Evolutionary conservation across 2,113 vertebrate species (phyloP).

Genomic region (Salvelinus sp.): DNA sequence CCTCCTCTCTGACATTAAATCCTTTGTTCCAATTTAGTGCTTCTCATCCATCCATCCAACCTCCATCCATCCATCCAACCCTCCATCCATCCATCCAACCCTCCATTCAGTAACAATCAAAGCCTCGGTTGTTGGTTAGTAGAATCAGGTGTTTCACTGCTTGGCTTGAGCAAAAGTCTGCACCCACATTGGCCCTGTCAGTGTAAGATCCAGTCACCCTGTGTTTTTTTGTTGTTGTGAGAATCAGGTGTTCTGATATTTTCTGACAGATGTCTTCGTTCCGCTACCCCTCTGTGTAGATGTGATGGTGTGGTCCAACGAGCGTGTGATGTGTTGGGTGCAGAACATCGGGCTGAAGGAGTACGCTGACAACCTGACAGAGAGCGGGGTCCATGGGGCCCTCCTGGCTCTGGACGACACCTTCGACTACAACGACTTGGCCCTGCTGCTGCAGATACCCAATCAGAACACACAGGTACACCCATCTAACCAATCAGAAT

Average conservation of each 20-base stretch:
- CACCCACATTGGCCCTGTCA: too few relatives aligned
- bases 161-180: too few relatives aligned
- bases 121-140: too few relatives aligned
- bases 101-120: too few relatives aligned
- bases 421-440: constrained; percentile 89
- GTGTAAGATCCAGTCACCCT: background rate
- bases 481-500: background rate
- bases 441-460: constrained; percentile 89
- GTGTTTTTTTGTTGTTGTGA: background rate
- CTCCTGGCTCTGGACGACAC: constrained; percentile 89
- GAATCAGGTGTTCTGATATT: constrained; percentile 14
- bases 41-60: too few relatives aligned
- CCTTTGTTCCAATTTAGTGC: background rate
- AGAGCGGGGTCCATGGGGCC: constrained; percentile 90
- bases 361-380: constrained; percentile 85
- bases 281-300: constrained; percentile 62
- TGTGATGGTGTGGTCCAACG: constrained; percentile 95
- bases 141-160: too few relatives aligned
- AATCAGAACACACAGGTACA: constrained; percentile 88
- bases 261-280: background rate
- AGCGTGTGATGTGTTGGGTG: constrained; percentile 92
- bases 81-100: background rate
- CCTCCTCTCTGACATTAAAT: background rate
- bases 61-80: background rate
- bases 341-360: constrained; percentile 89